These are phyloP conservation scores for Tachystola acroxantha DNA, from an alignment of 2,888 invertebrate species.

Conservation along the genomic window DNA sequence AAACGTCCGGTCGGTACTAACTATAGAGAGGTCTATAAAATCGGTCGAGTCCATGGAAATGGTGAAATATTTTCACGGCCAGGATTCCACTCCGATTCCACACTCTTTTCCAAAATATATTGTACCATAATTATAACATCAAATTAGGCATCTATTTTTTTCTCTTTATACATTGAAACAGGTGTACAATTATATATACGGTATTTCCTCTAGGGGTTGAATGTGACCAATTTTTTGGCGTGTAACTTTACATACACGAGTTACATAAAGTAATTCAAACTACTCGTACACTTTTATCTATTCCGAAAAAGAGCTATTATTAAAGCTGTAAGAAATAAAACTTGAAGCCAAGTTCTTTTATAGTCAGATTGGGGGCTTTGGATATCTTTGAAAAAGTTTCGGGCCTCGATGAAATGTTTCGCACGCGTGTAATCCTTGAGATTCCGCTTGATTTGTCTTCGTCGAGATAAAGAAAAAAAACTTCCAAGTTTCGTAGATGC, in stretches of 20 bases:
- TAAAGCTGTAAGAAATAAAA: constrained; percentile 50
- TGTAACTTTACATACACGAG: too few relatives aligned
- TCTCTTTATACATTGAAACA: too few relatives aligned
- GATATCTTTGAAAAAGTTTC: constrained; percentile 57
- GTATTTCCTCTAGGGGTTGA: too few relatives aligned
- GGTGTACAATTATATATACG: too few relatives aligned
- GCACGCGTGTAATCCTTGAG: constrained; percentile 60
- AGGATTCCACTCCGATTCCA: too few relatives aligned
- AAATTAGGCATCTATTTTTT: too few relatives aligned
- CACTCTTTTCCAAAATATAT: too few relatives aligned
- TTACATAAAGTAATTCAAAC: too few relatives aligned
- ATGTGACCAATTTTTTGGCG: too few relatives aligned
- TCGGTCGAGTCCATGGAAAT: neutral
- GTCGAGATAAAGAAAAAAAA: constrained; percentile 40
- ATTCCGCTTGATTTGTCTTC: constrained; percentile 61
- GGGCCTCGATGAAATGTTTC: constrained; percentile 61
- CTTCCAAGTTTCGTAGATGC: neutral
- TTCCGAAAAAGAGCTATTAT: too few relatives aligned
- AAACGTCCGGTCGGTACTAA: constrained; percentile 6
- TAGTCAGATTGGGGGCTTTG: constrained; percentile 54
- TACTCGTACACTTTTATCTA: too few relatives aligned
- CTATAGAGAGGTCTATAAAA: neutral
- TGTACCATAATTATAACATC: too few relatives aligned
- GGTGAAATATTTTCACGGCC: neutral
- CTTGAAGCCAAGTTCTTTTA: constrained; percentile 51